Conservation (phyloP, 1,140 invertebrate genomes). For the Aporrectodea caliginosa region DNA sequence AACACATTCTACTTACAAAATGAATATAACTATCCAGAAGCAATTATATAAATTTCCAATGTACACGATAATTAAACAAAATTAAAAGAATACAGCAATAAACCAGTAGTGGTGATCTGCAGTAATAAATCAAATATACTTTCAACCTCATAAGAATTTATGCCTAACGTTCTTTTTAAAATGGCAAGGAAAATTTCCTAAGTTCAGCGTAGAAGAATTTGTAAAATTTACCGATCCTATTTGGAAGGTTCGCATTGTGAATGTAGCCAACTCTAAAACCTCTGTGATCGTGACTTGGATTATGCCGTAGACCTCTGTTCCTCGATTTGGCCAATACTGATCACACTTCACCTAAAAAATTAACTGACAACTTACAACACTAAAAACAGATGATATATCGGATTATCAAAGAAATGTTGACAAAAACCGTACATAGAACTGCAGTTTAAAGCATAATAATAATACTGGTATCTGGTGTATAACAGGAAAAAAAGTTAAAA, state of each 20-base stretch:
- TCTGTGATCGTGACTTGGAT: slow-evolving; percentile 81
- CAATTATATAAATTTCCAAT: neutral
- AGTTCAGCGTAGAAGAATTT: neutral
- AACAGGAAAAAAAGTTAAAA: neutral
- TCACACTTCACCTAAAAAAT: slow-evolving; percentile 19
- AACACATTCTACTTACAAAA: too few species aligned
- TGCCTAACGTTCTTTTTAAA: neutral
- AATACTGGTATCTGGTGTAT: neutral
- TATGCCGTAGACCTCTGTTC: slow-evolving; percentile 87
- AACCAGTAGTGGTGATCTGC: neutral
- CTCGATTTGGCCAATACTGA: slow-evolving; percentile 88
- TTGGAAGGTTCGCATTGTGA: slow-evolving; percentile 88
- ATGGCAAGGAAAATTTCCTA: neutral
- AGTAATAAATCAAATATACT: neutral
- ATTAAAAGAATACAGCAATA: neutral
- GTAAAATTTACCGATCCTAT: slow-evolving; percentile 11
- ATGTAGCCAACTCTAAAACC: slow-evolving; percentile 92
- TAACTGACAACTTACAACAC: too few species aligned
- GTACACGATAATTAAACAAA: neutral
- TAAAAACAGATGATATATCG: too few species aligned
- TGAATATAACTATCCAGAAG: neutral
- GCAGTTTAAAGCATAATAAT: neutral
- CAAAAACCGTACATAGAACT: neutral
- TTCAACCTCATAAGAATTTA: neutral
- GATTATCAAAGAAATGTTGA: neutral